Conservation (phyloP, 1,140 invertebrate species). For the Ceratitis capitata region DNA sequence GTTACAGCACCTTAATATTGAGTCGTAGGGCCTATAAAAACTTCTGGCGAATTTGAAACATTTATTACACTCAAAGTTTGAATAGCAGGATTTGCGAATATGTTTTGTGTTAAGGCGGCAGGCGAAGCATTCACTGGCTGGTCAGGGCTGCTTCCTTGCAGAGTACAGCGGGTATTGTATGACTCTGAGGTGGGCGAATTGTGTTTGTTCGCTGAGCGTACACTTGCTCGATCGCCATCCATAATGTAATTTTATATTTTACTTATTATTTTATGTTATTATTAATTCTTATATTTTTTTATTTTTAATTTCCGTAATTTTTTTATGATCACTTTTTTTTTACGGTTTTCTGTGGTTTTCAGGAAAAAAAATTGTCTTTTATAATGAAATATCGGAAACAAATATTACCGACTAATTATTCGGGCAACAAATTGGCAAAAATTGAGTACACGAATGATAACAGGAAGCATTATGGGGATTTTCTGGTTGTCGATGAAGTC, state of each 20-base stretch:
- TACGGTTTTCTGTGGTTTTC: too few relatives aligned
- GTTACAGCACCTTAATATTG: slow-evolving; percentile 65
- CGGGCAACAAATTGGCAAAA: too few relatives aligned
- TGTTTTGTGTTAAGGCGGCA: slow-evolving; percentile 49
- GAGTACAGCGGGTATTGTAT: slow-evolving; percentile 49
- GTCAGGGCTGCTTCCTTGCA: slow-evolving; percentile 47
- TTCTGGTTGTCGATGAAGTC: too few relatives aligned
- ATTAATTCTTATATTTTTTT: background rate
- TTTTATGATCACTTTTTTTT: too few relatives aligned
- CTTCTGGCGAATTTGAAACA: slow-evolving; percentile 62
- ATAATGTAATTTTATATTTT: slow-evolving; percentile 11
- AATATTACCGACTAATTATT: too few relatives aligned
- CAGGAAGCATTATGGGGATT: too few relatives aligned
- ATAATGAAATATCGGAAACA: too few relatives aligned
- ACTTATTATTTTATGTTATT: background rate
- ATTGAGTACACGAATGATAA: too few relatives aligned
- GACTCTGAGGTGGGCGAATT: slow-evolving; percentile 40
- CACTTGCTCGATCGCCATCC: background rate
- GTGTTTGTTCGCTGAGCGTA: background rate
- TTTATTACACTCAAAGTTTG: slow-evolving; percentile 62
- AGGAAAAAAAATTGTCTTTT: too few relatives aligned
- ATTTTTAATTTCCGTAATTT: background rate
- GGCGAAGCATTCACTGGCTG: slow-evolving; percentile 42
- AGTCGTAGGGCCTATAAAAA: slow-evolving; percentile 65
- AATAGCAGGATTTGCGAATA: slow-evolving; percentile 54